Conservation (phyloP, 2,888 invertebrate species). For the Drosophila limbata region DNA sequence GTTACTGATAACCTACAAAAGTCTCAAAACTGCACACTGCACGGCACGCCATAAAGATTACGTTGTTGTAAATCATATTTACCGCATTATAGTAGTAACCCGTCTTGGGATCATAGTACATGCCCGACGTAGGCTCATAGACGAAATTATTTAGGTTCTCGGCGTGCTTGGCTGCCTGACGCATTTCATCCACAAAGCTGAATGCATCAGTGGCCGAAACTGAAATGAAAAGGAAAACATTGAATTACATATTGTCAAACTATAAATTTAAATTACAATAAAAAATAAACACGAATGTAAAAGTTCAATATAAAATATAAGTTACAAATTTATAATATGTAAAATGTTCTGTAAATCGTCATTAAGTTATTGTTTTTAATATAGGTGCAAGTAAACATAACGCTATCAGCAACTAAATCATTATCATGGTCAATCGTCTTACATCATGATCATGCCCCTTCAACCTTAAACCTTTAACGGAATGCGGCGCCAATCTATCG, state of each 20-base stretch:
- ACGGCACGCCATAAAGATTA: constrained; percentile 67
- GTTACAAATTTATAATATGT: neutral
- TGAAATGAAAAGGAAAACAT: constrained; percentile 18
- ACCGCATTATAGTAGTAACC: constrained; percentile 97
- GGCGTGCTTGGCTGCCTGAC: constrained; percentile 90
- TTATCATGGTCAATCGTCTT: constrained; percentile 17
- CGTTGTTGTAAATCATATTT: constrained; percentile 80
- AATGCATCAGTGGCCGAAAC: constrained; percentile 73
- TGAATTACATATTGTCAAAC: neutral
- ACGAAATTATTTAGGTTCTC: constrained; percentile 92
- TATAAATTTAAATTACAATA: too few species aligned
- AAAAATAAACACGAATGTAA: too few species aligned
- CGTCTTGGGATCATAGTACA: constrained; percentile 95
- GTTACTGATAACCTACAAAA: constrained; percentile 58
- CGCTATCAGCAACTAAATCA: constrained; percentile 6
- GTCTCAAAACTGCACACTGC: constrained; percentile 32
- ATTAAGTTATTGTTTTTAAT: neutral
- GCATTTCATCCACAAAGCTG: constrained; percentile 90
- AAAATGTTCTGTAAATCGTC: neutral
- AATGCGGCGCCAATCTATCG: constrained; percentile 41
- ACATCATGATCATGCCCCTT: constrained; percentile 18
- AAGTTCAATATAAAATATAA: too few species aligned
- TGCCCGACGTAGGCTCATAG: constrained; percentile 93
- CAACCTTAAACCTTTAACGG: constrained; percentile 4
- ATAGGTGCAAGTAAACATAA: constrained; percentile 16